Percentiles rank a stretch among this genome's conserved stretches.
These are phyloP conservation scores for Chromis chromis DNA, from an alignment of 2,797 vertebrate species.

Conservation along the genomic window DNA sequence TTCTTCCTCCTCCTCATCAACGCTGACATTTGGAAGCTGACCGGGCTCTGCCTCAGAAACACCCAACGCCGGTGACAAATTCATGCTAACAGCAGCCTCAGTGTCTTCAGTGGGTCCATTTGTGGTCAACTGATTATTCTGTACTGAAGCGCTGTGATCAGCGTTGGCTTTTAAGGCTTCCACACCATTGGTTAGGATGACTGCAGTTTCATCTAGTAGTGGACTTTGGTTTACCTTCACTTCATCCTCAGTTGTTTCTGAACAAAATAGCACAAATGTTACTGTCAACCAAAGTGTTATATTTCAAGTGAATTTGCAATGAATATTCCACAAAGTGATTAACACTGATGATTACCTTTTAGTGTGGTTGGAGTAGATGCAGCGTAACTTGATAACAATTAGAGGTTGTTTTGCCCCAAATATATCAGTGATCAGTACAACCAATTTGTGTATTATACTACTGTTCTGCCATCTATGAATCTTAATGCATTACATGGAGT, in stretches of 20 bases:
- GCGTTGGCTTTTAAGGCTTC: slow-evolving; percentile 16
- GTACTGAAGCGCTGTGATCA: slow-evolving; percentile 9
- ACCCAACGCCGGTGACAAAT: slow-evolving; percentile 17
- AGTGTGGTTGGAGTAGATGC: not conserved
- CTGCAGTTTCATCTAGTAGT: slow-evolving; percentile 9
- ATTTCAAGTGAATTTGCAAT: slow-evolving; percentile 23
- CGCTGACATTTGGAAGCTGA: slow-evolving; percentile 17
- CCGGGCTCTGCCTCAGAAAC: slow-evolving; percentile 50
- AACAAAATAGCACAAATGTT: slow-evolving; percentile 18
- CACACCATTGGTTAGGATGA: slow-evolving; percentile 62
- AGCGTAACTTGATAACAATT: slow-evolving; percentile 10
- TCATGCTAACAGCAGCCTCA: slow-evolving; percentile 33
- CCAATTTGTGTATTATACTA: not conserved
- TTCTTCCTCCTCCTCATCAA: slow-evolving; percentile 59
- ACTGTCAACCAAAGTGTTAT: not conserved
- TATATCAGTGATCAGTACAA: not conserved
- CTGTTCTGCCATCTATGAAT: not conserved
- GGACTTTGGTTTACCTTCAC: slow-evolving; percentile 13
- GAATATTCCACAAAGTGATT: slow-evolving; percentile 1
- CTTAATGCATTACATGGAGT: not conserved
- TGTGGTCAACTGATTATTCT: slow-evolving; percentile 23
- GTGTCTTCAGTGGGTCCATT: slow-evolving; percentile 45
- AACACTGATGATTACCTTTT: slow-evolving; percentile 12
- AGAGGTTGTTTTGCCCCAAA: slow-evolving; percentile 8
- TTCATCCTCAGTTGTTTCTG: slow-evolving; percentile 40